phyloP scores from a whole-genome alignment of 2,113 vertebrate genomes.

The Dromaius novaehollandiae region DNA sequence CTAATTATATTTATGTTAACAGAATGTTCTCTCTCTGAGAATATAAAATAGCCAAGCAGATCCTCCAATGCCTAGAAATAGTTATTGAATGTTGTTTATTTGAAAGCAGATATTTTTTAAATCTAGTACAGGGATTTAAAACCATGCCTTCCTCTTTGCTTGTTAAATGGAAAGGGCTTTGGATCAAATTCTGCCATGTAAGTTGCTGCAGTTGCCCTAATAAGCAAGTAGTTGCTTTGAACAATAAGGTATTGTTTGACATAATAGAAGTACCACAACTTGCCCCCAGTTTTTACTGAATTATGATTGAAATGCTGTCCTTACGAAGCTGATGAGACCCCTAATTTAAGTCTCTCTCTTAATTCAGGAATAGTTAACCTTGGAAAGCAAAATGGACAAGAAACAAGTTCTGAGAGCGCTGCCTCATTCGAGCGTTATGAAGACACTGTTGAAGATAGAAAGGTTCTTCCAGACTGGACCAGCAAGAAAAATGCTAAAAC shows the following conservation, averaged over 20 bases:
- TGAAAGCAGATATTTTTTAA: slow-evolving; percentile 4
- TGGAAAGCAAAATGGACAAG: slow-evolving; percentile 61
- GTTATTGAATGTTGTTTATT: slow-evolving; percentile 49
- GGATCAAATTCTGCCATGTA: neutral
- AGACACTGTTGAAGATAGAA: slow-evolving; percentile 14
- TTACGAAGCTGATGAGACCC: slow-evolving; percentile 2
- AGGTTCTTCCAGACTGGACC: slow-evolving; percentile 61
- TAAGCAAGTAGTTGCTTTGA: neutral
- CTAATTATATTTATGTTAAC: slow-evolving; percentile 27
- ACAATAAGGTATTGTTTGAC: neutral
- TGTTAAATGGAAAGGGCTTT: slow-evolving; percentile 6
- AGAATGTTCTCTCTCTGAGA: slow-evolving; percentile 20
- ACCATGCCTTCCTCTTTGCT: neutral
- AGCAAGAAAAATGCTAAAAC: slow-evolving; percentile 31
- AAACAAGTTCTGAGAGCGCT: slow-evolving; percentile 50
- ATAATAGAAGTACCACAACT: neutral
- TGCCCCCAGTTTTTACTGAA: neutral
- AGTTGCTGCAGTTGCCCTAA: neutral
- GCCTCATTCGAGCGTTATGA: slow-evolving; percentile 61
- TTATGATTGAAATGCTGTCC: slow-evolving; percentile 4
- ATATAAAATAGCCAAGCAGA: slow-evolving; percentile 4
- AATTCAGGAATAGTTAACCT: slow-evolving; percentile 74
- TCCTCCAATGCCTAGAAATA: slow-evolving; percentile 4
- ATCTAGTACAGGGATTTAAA: slow-evolving; percentile 36
- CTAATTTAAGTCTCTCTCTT: slow-evolving; percentile 46